A percentile compares a stretch with the other conserved stretches of the same genome.
These are phyloP conservation scores for Spatulosminthurus flaviceps DNA, from an alignment of 2,888 invertebrate genomes.

Conservation along the genomic window DNA sequence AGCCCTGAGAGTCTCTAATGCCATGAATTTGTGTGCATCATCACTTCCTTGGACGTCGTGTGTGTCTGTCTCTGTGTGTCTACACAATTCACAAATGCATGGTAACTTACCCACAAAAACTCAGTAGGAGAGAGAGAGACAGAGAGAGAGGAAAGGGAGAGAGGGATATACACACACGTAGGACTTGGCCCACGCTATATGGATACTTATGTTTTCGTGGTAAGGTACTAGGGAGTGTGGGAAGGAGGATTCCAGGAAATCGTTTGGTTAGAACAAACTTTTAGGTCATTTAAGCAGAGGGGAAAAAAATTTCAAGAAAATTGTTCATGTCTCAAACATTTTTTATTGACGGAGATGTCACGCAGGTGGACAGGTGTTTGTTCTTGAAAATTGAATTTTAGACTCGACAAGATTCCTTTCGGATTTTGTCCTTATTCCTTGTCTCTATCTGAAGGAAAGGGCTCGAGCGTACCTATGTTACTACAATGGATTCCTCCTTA, in stretches of 20 bases:
- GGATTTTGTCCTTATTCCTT: conserved; percentile 12
- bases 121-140: background rate
- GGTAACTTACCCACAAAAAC: background rate
- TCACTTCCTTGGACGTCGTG: background rate
- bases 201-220: background rate
- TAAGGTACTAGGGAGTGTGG: background rate
- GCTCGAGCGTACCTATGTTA: no score
- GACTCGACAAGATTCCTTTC: conserved; percentile 37
- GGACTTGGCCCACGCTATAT: no score
- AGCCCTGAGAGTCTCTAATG: background rate
- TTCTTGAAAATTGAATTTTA: conserved; percentile 45
- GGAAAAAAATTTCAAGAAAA: conserved; percentile 33
- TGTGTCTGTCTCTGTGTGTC: background rate
- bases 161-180: no score
- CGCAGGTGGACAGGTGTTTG: conserved; percentile 47
- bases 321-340: conserved; percentile 32
- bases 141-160: background rate
- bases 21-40: background rate
- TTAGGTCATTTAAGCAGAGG: conserved; percentile 31
- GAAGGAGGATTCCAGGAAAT: background rate
- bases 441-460: no score
- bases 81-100: background rate
- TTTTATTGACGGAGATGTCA: conserved; percentile 41
- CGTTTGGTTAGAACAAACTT: conserved; percentile 12
- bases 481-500: no score